These are phyloP conservation scores for Bos javanicus DNA, from an alignment of 2,113 vertebrate species.

Conservation along the genomic window DNA sequence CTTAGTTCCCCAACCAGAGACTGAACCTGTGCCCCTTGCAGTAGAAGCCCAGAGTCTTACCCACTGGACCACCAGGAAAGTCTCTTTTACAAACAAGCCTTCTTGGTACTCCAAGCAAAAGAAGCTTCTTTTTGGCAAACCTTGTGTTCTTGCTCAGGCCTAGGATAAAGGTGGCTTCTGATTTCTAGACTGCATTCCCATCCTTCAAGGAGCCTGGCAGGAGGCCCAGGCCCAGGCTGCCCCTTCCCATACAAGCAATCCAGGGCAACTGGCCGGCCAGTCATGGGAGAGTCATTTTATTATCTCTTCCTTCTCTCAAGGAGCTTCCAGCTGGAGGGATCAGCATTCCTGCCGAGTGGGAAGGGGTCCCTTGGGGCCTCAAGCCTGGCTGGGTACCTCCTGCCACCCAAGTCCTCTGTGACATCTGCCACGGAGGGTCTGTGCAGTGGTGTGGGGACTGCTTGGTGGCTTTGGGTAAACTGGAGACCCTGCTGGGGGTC, in stretches of 20 bases:
- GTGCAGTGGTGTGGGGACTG: not conserved
- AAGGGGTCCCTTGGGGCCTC: not conserved
- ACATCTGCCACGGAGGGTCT: not conserved
- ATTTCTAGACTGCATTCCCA: conserved; percentile 14
- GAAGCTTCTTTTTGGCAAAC: not conserved
- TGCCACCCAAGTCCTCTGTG: not conserved
- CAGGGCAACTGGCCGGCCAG: not conserved
- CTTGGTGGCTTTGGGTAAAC: not conserved
- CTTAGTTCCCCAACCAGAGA: not conserved
- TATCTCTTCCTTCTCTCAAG: not conserved
- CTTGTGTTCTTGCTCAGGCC: not conserved
- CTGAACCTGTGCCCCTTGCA: not conserved
- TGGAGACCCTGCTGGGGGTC: not conserved
- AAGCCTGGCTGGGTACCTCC: not conserved
- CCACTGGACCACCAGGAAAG: not conserved
- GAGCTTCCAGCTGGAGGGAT: not conserved
- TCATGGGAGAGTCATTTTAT: not conserved
- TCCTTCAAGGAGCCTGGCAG: not conserved
- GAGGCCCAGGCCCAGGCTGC: not conserved
- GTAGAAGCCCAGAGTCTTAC: not conserved
- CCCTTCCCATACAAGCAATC: not conserved
- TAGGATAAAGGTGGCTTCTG: not conserved
- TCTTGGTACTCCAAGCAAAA: not conserved
- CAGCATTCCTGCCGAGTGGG: not conserved
- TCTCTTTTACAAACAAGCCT: not conserved